phyloP scores from a whole-genome alignment of 2,113 vertebrate species.

The Chamaea fasciata region DNA sequence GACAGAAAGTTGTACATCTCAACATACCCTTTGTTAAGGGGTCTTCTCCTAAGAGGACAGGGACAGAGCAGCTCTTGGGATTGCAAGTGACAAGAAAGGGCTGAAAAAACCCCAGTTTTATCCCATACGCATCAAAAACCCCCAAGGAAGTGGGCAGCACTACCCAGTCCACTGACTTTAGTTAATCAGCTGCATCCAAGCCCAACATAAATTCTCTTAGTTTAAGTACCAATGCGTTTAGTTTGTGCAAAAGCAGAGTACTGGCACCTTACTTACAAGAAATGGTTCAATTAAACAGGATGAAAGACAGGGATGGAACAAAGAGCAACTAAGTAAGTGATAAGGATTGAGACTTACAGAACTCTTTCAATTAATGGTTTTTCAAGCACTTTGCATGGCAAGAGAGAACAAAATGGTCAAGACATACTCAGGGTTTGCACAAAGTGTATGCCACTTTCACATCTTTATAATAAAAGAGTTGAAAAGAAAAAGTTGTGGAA shows the following conservation, averaged over 20 bases:
- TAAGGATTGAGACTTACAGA: background rate
- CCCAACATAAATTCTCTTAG: background rate
- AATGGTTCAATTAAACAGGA: background rate
- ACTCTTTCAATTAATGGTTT: background rate
- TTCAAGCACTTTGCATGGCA: background rate
- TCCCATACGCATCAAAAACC: background rate
- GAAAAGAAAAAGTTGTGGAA: background rate
- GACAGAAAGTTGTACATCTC: background rate
- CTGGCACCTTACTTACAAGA: background rate
- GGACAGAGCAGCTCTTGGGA: background rate
- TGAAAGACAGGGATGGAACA: background rate
- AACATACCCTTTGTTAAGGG: background rate
- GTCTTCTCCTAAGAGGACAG: background rate
- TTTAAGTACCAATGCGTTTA: background rate
- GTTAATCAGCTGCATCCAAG: background rate
- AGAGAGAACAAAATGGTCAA: background rate
- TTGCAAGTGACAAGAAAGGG: background rate
- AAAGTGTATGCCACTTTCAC: background rate
- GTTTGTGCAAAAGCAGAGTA: background rate
- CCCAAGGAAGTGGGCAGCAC: background rate
- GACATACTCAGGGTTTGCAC: background rate
- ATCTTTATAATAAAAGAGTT: background rate
- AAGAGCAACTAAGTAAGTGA: background rate
- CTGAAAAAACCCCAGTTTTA: accelerated
- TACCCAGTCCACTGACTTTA: background rate